Evolutionary conservation across 2,113 vertebrate species (phyloP), one percentile per base, ranked within the genome.

Genomic region (Zosterops pallidus): DNA sequence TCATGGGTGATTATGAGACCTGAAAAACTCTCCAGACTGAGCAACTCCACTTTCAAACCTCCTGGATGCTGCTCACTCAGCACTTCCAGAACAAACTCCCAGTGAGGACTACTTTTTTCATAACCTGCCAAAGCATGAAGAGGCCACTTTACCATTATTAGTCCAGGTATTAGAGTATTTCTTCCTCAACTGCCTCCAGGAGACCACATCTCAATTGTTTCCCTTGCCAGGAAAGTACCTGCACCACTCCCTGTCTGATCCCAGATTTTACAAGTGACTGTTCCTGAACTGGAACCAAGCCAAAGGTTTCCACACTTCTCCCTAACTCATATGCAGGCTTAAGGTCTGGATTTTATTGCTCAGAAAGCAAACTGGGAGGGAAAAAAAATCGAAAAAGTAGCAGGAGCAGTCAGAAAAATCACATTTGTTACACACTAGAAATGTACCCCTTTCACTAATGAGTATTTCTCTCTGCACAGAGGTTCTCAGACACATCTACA

Each of bases 401-500:
- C 11, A 90, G 52, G 9, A 85, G 23, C 25, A 59, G 60, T 37
- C 59, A 92, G 42, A 94, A 86, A 87, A 86, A 83, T 42, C 50
- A 56, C 44, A 56, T 76, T 83, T 60, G 20, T 44, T 46, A 57
- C 62, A 49, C 11, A 63, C 46, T 57, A 42, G 56, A 90, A 81
- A 86, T 41, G 28, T 6, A 55, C 20, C 33, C 26, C 68, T 80
- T 92, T 81, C 31, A 39, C 56, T 81, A 71, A 83, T 0, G 0
- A 90, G 57, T 9, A 12, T 72, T 86, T 42, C 56, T 70, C 71
- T 95, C 63, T 64, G 29, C 50, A 31, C 75, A 87, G 55, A 86
- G 83, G 33, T 79, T 90, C 80, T 91, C 77, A 91, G 92, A 41
- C 55, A 83, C 85, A 91, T 92, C 93, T 69, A 31, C 86, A 69